Evolutionary conservation across 2,888 invertebrate species (phyloP), one percentile per base, ranked within the genome.

Genomic region (Sericinus montela): DNA sequence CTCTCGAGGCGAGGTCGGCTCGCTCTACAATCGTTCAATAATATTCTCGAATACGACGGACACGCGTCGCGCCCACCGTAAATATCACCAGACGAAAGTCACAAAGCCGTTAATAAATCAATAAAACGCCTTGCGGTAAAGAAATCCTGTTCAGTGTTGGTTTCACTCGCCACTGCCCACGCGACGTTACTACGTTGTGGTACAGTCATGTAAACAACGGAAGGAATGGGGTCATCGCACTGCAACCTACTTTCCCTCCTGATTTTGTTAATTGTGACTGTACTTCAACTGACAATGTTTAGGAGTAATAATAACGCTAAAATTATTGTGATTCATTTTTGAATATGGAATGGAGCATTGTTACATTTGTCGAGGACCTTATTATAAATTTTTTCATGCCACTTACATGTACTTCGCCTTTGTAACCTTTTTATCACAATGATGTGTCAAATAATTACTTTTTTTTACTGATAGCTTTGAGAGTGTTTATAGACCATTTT

Each of bases 231-330:
- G 83, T 77, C 81, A 67, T 70, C 67, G 75, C 57, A 62, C 80
- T 72, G 56, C 63, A 64, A 70, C 73, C 75, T 75, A 79, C 81
- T 81, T 82, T 81, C 79, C 70, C 65, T 67, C 55, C 42, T 11
- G 32, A 32, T 32, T 32, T 32, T 32, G 7, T 43, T 48, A 14
- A 46, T 37, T 45, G 45, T 43, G 13, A 46, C 23, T 39, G 29
- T 35, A 32, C 32, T 32, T 9, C 32, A 37, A 38, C 8, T 29
- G 28, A 45, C 23, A 29, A 46, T 41, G 34, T 32, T 16, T 23
- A 36, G 29, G 37, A 9, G 28, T 25, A 25, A 25, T 25, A 25
- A 7, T 1, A 1, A 25, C 4, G 4, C 8, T 25, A 25, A 1
- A 25, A 25, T 1, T 23, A 23, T n/a, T n/a, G n/a, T n/a, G n/a